phyloP scores from a whole-genome alignment of 2,888 invertebrate genomes.

The Plebejus anna region DNA sequence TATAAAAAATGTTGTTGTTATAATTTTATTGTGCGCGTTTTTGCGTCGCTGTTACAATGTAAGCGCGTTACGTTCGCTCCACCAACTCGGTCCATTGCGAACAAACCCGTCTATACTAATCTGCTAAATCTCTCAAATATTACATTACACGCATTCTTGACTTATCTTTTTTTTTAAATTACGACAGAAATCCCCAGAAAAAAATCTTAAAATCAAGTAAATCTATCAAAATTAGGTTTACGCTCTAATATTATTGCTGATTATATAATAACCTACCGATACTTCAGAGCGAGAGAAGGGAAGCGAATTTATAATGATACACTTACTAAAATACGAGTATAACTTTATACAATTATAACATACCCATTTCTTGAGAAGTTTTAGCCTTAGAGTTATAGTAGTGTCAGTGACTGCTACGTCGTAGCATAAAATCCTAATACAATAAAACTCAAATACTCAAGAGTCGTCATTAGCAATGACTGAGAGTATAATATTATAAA shows the following conservation, averaged over 20 bases:
- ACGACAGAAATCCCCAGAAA: background rate
- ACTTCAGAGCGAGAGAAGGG: background rate
- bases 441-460: background rate
- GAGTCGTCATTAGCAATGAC: background rate
- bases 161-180: too few relatives aligned
- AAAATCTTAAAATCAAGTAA: background rate
- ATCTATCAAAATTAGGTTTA: background rate
- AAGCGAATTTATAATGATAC: background rate
- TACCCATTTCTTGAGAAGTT: background rate
- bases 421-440: background rate
- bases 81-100: background rate
- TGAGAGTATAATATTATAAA: background rate
- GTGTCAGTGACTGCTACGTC: background rate
- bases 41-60: conserved; percentile 1
- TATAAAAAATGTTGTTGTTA: background rate
- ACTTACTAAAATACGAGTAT: background rate
- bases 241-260: background rate
- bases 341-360: background rate
- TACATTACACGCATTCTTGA: background rate
- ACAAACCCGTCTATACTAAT: background rate
- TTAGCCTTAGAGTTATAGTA: too few relatives aligned
- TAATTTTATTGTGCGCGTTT: background rate
- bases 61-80: conserved; percentile 14
- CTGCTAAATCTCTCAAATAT: background rate
- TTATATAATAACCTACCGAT: background rate